Percentiles rank a stretch among this genome's conserved stretches.
Conservation (phyloP, 2,797 vertebrate species). For the Sebastes matsubarae region DNA sequence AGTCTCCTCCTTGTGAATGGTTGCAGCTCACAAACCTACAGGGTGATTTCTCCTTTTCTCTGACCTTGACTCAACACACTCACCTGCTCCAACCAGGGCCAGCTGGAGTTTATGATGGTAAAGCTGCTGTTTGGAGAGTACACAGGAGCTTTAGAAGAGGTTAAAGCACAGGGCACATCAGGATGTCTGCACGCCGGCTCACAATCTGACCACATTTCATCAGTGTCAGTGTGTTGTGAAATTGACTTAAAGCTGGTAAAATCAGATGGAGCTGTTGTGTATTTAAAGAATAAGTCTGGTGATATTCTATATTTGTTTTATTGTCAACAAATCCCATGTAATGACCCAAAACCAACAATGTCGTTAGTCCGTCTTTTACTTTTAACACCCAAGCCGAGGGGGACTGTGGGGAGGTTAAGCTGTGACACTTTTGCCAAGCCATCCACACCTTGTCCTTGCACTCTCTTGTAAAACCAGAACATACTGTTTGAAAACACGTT, state of each 20-base stretch:
- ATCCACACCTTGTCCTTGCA: neutral
- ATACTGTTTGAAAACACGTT: neutral
- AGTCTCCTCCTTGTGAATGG: neutral
- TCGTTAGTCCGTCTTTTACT: neutral
- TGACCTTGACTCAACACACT: conserved; percentile 24
- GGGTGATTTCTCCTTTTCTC: neutral
- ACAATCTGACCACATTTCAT: neutral
- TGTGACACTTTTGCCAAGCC: too few species aligned
- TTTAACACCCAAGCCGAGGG: too few species aligned
- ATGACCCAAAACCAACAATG: neutral
- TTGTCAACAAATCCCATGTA: neutral
- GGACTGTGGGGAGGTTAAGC: too few species aligned
- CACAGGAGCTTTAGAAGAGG: conserved; percentile 33
- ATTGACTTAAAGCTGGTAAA: neutral
- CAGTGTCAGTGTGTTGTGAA: neutral
- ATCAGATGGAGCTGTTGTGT: neutral
- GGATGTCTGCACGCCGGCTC: conserved; percentile 33
- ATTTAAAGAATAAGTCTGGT: neutral
- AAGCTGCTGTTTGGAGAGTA: conserved; percentile 44
- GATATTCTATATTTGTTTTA: neutral
- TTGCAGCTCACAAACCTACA: neutral
- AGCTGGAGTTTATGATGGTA: neutral
- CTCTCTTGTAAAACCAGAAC: neutral
- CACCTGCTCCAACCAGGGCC: conserved; percentile 27
- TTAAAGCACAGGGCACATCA: conserved; percentile 50